Base-by-base conservation (phyloP, 1,140 invertebrate genomes). In the Wasmannia auropunctata region DNA sequence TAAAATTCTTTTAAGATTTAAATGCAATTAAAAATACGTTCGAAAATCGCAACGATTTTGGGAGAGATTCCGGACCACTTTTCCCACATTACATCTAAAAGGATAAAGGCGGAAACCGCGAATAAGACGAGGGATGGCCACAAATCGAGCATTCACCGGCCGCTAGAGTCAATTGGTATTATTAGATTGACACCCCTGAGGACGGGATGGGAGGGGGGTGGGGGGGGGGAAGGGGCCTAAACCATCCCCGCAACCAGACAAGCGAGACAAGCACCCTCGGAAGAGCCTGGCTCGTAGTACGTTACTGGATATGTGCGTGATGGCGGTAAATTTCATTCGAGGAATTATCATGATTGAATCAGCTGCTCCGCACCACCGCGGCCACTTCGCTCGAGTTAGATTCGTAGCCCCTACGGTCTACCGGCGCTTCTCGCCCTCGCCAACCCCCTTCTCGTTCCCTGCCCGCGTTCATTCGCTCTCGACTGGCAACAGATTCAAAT, bases 271-370 rank as follows among this genome's bases (percentile, higher is more conserved):
- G 76, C 86, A 91, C 86, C 90, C 91, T 91, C 84, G 62, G 43
- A 65, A 80, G 76, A 67, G 69, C 51, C 46, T 60, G 37, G 31
- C 75, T 67, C 69, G 74, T n/a, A 83, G 54, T 88, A 89, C 88
- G 88, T 77, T 91, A 85, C 88, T 85, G 86, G 90, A 85, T 92
- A 94, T 93, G 93, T 94, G 93, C 94, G 93, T 93, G 93, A 94
- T 93, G 93, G 92, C 93, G 93, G 93, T 95, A 95, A 95, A 95
- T 95, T 95, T 95, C 92, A 95, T 95, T 95, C 93, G 92, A 92
- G 91, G 94, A 95, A 95, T 95, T 95, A 95, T 95, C 95, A 94
- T 95, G 94, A 95, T 95, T 94, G 94, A 95, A 95, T 95, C 95
- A 93, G 92, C 91, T 89, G 90, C 89, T 91, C 58, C 72, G 86